Evolutionary conservation across 1,140 invertebrate species (phyloP), one percentile per base, ranked within the genome.

Genomic region (Magallana gigas): DNA sequence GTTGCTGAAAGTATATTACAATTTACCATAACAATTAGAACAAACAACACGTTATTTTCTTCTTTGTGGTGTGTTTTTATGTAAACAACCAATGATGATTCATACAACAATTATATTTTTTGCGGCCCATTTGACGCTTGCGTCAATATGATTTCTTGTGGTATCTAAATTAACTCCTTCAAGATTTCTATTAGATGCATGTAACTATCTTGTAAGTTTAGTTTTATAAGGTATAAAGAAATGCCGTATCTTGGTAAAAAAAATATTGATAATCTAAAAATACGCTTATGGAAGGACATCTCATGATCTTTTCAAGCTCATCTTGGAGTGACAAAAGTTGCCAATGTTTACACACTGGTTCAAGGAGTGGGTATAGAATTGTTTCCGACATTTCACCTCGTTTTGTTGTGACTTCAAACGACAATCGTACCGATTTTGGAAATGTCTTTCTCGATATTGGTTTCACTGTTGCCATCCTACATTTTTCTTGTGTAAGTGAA

Each of bases 371-470:
- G 97, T 12, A 96, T 98, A 29, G 98, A 99, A 94, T 96, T 96
- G 0, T 94, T 98, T 85, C 96, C 98, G 86, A 98, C 98, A 0
- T 98, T 98, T 94, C 95, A 98, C 0, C 95, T 99, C 88, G 96
- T 98, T 1, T 96, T 98, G 97, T 98, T 90, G 97, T 96, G 0
- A 97, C 98, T 0, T 97, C 97, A 80, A 98, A 99, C 94, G 88
- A 90, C 8, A 96, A 96, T 76, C 96, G 98, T 59, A 96, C 95
- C 60, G 97, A 98, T 93, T 95, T 97, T 60, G 98, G 98, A 48
- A 98, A 97, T 23, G 97, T 96, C 6, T 97, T 98, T 0, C 93
- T 99, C 16, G 97, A 97, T 64, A 98, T 99, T 89, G 98, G 98
- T 11, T 71, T 93, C 12, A 90, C 91, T 11, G 85, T 92, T 11